Conservation (phyloP, 1,140 invertebrate species). For the Zaprionus gabonicus region DNA sequence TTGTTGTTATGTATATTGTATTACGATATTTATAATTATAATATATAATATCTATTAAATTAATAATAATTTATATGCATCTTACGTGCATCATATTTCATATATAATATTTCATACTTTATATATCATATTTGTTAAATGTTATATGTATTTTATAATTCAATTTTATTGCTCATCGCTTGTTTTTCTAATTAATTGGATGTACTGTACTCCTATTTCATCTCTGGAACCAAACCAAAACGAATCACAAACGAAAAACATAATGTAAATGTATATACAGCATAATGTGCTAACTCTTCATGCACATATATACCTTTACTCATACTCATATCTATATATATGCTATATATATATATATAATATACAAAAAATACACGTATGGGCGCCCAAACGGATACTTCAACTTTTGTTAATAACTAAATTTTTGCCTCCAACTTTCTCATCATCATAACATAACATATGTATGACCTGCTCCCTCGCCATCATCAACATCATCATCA, state of each 20-base stretch:
- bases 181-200: conserved; percentile 48
- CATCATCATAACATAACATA: no score
- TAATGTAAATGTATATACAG: conserved; percentile 24
- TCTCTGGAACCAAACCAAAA: conserved; percentile 47
- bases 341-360: conserved; percentile 41
- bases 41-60: conserved; percentile 53
- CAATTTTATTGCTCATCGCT: conserved; percentile 30
- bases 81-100: conserved; percentile 48
- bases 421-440: conserved; percentile 25
- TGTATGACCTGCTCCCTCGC: neutral
- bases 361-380: conserved; percentile 50
- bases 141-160: conserved; percentile 12
- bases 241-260: conserved; percentile 32
- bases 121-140: conserved; percentile 22
- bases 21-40: conserved; percentile 60
- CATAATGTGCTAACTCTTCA: conserved; percentile 3
- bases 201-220: conserved; percentile 37
- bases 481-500: conserved; percentile 14
- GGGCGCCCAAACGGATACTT: conserved; percentile 54
- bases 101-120: conserved; percentile 17
- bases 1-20: conserved; percentile 53
- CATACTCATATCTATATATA: conserved; percentile 31
- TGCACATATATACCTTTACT: conserved; percentile 15
- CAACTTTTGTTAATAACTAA: conserved; percentile 56
- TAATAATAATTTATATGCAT: conserved; percentile 55